These are phyloP conservation scores for Solea solea DNA, from an alignment of 2,113 vertebrate species.

Conservation along the genomic window DNA sequence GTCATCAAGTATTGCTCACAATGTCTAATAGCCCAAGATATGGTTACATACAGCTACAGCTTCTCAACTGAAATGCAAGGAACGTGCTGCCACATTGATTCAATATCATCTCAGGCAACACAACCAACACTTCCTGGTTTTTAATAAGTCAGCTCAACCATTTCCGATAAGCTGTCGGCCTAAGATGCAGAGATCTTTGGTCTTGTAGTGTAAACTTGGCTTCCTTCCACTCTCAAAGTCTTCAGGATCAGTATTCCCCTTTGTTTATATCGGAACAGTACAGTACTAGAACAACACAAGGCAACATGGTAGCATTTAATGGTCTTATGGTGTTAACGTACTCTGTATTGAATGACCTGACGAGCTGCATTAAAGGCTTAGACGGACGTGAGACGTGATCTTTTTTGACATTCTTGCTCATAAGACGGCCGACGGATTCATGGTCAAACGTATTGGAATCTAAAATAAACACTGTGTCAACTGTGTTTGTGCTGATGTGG, in stretches of 20 bases:
- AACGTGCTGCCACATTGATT: too few species aligned
- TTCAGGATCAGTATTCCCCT: not conserved
- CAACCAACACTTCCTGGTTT: too few species aligned
- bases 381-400: conserved; percentile 27
- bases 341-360: conserved; percentile 26
- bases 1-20: too few species aligned
- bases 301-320: conserved; percentile 36
- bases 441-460: conserved; percentile 5
- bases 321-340: conserved; percentile 47
- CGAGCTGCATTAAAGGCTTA: conserved; percentile 51
- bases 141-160: too few species aligned
- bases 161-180: too few species aligned
- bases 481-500: not conserved
- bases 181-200: too few species aligned
- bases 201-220: too few species aligned
- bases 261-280: conserved; percentile 4
- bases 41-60: too few species aligned
- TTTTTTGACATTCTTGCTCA: conserved; percentile 17
- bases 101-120: too few species aligned
- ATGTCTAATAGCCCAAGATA: too few species aligned
- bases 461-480: not conserved
- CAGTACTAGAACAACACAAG: not conserved
- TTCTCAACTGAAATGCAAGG: too few species aligned
- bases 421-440: conserved; percentile 16
- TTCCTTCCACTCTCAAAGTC: too few species aligned